A percentile compares a stretch with the other conserved stretches of the same genome.
These are phyloP conservation scores for Amphiura filiformis DNA, from an alignment of 35 echinoderm and acorn worm genomes.

Conservation along the genomic window DNA sequence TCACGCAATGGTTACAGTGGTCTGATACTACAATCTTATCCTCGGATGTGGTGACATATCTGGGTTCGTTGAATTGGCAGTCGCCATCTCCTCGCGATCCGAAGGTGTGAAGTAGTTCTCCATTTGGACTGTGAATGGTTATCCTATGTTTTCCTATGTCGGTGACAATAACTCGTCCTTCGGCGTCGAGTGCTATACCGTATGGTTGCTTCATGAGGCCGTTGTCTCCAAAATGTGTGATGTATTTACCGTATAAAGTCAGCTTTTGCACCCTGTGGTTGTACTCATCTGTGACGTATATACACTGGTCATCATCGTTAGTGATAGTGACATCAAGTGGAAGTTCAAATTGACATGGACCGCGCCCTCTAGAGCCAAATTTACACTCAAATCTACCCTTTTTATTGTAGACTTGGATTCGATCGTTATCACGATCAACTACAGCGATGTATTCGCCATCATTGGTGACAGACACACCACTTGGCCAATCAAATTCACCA, in stretches of 20 bases:
- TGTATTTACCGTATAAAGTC: conserved; percentile 90
- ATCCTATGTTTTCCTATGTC: conserved; percentile 97
- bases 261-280: conserved; percentile 98
- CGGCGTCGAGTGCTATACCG: conserved; percentile 76
- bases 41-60: conserved; percentile 72
- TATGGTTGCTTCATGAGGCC: conserved; percentile 97
- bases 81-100: conserved; percentile 87
- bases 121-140: conserved; percentile 89
- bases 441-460: conserved; percentile 92
- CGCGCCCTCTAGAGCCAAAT: conserved; percentile 90
- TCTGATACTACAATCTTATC: conserved; percentile 89
- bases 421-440: conserved; percentile 94
- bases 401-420: conserved; percentile 94
- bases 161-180: conserved; percentile 77
- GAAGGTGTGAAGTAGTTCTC: conserved; percentile 68
- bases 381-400: conserved; percentile 98
- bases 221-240: conserved; percentile 96
- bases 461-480: conserved; percentile 81
- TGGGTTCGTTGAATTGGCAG: conserved; percentile 92
- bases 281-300: conserved; percentile 97
- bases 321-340: conserved; percentile 93
- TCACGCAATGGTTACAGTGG: conserved; percentile 98
- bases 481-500: conserved; percentile 99
- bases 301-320: conserved; percentile 80
- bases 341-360: conserved; percentile 91